These are phyloP conservation scores for Pseudochaenichthys georgianus DNA, from an alignment of 2,797 vertebrate species.

Conservation along the genomic window DNA sequence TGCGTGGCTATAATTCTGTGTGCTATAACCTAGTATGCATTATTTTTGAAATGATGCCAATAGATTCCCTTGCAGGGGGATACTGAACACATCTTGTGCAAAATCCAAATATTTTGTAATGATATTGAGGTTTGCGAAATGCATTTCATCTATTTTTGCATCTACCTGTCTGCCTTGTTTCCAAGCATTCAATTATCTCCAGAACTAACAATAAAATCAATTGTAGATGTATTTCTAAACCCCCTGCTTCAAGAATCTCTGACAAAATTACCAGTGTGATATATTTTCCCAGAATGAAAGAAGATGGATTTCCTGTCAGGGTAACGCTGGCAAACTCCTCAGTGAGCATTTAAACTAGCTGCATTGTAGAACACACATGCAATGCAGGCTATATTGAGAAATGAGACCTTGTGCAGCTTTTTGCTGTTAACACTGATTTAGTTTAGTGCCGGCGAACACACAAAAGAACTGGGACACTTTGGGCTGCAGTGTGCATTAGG, in stretches of 20 bases:
- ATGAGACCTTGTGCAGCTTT: conserved; percentile 19
- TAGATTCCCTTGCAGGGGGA: not conserved
- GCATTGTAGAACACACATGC: conserved; percentile 28
- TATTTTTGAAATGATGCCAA: conserved; percentile 9
- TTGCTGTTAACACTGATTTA: conserved; percentile 26
- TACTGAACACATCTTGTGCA: conserved; percentile 1
- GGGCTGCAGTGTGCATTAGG: conserved; percentile 13
- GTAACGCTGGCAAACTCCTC: conserved; percentile 28
- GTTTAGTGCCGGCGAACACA: conserved; percentile 19
- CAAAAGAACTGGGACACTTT: conserved; percentile 36
- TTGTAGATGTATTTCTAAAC: conserved; percentile 33
- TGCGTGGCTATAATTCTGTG: not conserved
- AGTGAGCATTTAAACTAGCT: conserved; percentile 30
- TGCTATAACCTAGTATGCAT: not conserved
- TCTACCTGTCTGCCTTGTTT: conserved; percentile 16
- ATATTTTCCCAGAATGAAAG: conserved; percentile 35
- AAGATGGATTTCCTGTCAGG: conserved; percentile 38
- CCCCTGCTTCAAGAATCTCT: conserved; percentile 30
- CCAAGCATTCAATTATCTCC: conserved; percentile 36
- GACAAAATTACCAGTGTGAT: conserved; percentile 37
- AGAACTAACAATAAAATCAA: conserved; percentile 35
- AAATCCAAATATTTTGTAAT: not conserved
- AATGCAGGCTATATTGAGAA: conserved; percentile 39
- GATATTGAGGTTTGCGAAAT: conserved; percentile 4
- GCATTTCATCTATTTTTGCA: conserved; percentile 10